Conservation (phyloP, 2,797 vertebrate genomes). For the Trichosurus vulpecula region DNA sequence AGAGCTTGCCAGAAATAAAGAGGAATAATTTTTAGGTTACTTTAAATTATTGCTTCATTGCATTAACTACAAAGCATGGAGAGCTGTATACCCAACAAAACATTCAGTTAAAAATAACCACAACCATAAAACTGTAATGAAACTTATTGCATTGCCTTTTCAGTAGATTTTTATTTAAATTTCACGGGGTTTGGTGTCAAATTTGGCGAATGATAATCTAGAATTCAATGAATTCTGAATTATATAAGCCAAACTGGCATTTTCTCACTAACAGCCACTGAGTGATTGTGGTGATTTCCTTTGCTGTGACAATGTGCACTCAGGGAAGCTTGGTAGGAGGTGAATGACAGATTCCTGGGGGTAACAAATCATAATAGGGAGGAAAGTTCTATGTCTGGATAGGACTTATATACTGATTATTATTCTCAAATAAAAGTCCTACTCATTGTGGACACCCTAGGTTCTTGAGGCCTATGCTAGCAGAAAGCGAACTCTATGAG, state of each 20-base stretch:
- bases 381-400: too few species aligned
- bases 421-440: too few species aligned
- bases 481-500: background rate
- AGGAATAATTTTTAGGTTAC: background rate
- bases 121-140: background rate
- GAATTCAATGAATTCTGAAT: slow-evolving; percentile 11
- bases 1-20: too few species aligned
- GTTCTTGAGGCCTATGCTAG: background rate
- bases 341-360: background rate
- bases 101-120: background rate
- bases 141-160: slow-evolving; percentile 1
- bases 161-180: background rate
- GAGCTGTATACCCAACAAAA: background rate
- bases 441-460: background rate
- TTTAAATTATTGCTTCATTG: background rate
- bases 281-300: background rate
- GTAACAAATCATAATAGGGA: background rate
- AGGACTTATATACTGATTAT: too few species aligned
- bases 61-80: background rate
- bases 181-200: background rate
- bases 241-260: background rate
- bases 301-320: background rate
- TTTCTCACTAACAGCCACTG: background rate
- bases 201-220: background rate
- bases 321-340: background rate